These are phyloP conservation scores for Thamnophis sirtalis DNA, from an alignment of 2,113 vertebrate species.

Conservation along the genomic window DNA sequence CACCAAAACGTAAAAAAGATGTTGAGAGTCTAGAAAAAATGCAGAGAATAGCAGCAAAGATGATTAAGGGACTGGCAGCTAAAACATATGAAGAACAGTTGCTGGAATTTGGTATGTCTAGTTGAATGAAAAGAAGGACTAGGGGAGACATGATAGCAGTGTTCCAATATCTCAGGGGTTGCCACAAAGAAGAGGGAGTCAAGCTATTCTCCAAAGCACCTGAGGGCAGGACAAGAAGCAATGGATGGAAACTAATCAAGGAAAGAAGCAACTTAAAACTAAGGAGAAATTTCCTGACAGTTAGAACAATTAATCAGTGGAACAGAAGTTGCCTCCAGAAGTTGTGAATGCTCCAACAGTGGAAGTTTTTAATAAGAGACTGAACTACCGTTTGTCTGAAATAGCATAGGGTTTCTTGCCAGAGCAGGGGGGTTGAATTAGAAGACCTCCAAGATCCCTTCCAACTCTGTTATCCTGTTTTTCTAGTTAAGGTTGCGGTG, in stretches of 20 bases:
- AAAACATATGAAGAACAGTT: too few species aligned
- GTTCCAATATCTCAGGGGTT: neutral
- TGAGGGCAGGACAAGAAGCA: neutral
- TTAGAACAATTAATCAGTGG: neutral
- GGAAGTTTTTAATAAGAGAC: neutral
- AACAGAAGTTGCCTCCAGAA: neutral
- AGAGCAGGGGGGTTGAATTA: neutral
- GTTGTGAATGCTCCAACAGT: neutral
- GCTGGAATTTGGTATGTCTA: too few species aligned
- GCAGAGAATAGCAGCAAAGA: too few species aligned
- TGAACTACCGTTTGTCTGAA: neutral
- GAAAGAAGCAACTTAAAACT: neutral
- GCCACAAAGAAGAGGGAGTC: neutral
- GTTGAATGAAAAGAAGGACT: neutral
- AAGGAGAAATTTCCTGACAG: neutral
- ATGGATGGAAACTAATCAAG: neutral
- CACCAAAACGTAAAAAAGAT: too few species aligned
- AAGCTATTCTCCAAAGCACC: neutral
- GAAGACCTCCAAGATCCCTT: neutral
- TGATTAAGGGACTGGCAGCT: too few species aligned
- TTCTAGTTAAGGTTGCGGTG: neutral
- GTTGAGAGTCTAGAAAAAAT: too few species aligned
- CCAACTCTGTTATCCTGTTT: neutral
- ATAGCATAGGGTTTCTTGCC: too few species aligned
- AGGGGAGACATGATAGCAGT: neutral